These are phyloP conservation scores for Nephrotoma flavescens DNA, from an alignment of 2,888 invertebrate species.

Conservation along the genomic window DNA sequence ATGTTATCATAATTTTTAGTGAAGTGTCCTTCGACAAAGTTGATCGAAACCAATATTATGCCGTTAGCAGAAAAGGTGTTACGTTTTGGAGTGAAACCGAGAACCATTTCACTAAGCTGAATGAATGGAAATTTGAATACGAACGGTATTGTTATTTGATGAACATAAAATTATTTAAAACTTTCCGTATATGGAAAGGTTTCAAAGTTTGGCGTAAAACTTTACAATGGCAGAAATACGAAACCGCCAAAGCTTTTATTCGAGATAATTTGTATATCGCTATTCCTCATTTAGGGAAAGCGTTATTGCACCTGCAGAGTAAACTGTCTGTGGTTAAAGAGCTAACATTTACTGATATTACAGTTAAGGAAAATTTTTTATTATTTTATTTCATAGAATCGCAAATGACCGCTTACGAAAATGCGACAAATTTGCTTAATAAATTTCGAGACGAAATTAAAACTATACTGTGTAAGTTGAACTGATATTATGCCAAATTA, in stretches of 20 bases:
- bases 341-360: slow-evolving; percentile 45
- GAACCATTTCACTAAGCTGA: slow-evolving; percentile 61
- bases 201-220: slow-evolving; percentile 68
- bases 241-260: slow-evolving; percentile 40
- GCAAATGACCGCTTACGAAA: slow-evolving; percentile 35
- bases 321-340: slow-evolving; percentile 49
- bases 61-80: slow-evolving; percentile 69
- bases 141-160: slow-evolving; percentile 63
- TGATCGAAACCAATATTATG: slow-evolving; percentile 57
- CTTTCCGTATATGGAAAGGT: slow-evolving; percentile 62
- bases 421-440: slow-evolving; percentile 25
- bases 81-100: slow-evolving; percentile 58
- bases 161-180: slow-evolving; percentile 51
- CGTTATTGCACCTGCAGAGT: slow-evolving; percentile 52
- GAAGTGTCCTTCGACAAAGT: slow-evolving; percentile 58
- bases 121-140: slow-evolving; percentile 71
- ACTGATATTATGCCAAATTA: neutral
- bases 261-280: slow-evolving; percentile 57
- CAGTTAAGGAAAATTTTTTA: slow-evolving; percentile 34
- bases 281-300: slow-evolving; percentile 55
- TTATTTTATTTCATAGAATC: slow-evolving; percentile 56
- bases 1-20: slow-evolving; percentile 30
- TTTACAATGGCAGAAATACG: slow-evolving; percentile 52
- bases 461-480: slow-evolving; percentile 38
- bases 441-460: slow-evolving; percentile 38